Percentiles rank a stretch among this genome's conserved stretches.
phyloP scores from a whole-genome alignment of 2,113 vertebrate species.

The Riparia riparia region DNA sequence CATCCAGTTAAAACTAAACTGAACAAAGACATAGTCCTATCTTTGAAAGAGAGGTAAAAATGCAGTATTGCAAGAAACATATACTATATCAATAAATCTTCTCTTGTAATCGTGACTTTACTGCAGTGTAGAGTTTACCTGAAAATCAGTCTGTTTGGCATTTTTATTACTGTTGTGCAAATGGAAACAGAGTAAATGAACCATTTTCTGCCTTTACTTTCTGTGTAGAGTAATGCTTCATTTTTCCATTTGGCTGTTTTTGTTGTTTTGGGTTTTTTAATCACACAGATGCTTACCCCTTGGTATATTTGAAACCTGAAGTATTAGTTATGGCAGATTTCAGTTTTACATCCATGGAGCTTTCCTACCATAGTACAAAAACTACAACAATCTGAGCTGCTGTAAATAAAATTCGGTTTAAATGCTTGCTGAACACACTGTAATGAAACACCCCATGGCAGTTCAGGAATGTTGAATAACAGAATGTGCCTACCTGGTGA shows the following conservation, averaged over 20 bases:
- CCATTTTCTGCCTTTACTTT: constrained; percentile 74
- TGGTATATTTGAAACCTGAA: constrained; percentile 24
- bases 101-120: constrained; percentile 72
- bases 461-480: not conserved
- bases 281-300: not conserved
- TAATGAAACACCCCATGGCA: not conserved
- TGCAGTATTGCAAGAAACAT: constrained; percentile 36
- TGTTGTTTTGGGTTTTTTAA: not conserved
- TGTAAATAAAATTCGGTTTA: constrained; percentile 30
- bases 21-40: not conserved
- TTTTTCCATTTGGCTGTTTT: constrained; percentile 61
- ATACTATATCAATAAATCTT: constrained; percentile 60
- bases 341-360: not conserved
- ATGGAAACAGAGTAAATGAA: constrained; percentile 78
- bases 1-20: constrained; percentile 43
- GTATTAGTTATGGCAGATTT: constrained; percentile 51
- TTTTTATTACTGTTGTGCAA: constrained; percentile 78
- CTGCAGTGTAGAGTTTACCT: constrained; percentile 63
- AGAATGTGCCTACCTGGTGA: not conserved
- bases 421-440: not conserved
- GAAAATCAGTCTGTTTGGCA: constrained; percentile 78
- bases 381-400: not conserved
- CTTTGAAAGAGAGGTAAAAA: constrained; percentile 58
- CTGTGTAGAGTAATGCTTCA: constrained; percentile 67
- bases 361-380: not conserved